A percentile compares a stretch with the other conserved stretches of the same genome.
Evolutionary conservation across 2,888 invertebrate genomes (phyloP).

Genomic region (Diplolepis rosae): DNA sequence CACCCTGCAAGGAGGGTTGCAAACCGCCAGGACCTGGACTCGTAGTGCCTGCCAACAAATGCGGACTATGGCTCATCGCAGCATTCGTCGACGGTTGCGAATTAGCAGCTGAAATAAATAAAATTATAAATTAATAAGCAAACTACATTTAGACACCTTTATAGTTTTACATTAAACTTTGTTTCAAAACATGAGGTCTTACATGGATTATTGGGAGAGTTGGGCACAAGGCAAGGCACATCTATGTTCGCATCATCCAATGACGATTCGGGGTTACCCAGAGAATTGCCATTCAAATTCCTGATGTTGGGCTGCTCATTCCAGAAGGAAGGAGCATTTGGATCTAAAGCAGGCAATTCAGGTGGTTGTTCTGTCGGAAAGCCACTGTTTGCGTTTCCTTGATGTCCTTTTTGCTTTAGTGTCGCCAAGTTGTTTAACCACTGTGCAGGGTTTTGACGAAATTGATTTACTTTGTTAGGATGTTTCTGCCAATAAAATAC

Average conservation of each 20-base stretch:
- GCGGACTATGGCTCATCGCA: slow-evolving; percentile 71
- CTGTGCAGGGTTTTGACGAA: slow-evolving; percentile 88
- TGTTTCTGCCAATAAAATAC: slow-evolving; percentile 81
- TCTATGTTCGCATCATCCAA: slow-evolving; percentile 72
- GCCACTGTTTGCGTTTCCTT: slow-evolving; percentile 73
- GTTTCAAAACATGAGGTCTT: too few relatives aligned
- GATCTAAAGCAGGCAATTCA: slow-evolving; percentile 69
- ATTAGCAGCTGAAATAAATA: not conserved
- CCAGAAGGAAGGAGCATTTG: slow-evolving; percentile 70
- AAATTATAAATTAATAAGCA: not conserved
- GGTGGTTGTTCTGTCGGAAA: slow-evolving; percentile 70
- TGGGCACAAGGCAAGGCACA: slow-evolving; percentile 73
- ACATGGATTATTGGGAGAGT: slow-evolving; percentile 72
- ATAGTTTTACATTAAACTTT: too few relatives aligned
- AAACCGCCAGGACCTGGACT: slow-evolving; percentile 77
- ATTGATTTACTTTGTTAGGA: slow-evolving; percentile 91
- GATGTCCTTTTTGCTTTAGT: slow-evolving; percentile 81
- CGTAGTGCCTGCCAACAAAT: slow-evolving; percentile 71
- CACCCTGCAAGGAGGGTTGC: slow-evolving; percentile 81
- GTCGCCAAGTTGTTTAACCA: slow-evolving; percentile 87
- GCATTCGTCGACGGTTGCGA: slow-evolving; percentile 57
- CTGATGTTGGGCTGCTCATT: slow-evolving; percentile 70
- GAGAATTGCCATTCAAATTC: slow-evolving; percentile 69
- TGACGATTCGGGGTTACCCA: slow-evolving; percentile 71
- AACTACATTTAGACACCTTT: too few relatives aligned